These are phyloP conservation scores for Fregata magnificens DNA, from an alignment of 2,113 vertebrate species.

Conservation along the genomic window DNA sequence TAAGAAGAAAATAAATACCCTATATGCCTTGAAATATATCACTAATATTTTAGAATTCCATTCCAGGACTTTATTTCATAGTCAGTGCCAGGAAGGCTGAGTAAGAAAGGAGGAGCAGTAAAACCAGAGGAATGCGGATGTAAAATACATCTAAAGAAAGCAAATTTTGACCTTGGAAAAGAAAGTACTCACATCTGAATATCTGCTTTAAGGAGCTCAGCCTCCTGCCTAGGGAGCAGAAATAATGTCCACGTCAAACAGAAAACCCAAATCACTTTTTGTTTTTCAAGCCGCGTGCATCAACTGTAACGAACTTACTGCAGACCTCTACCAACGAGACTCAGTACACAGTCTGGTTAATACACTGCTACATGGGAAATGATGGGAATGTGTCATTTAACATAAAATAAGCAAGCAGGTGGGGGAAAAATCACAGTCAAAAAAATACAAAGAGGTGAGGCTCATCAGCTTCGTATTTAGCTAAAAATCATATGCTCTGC, in stretches of 20 bases:
- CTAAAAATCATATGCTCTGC: fast-evolving
- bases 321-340: neutral
- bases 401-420: fast-evolving
- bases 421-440: too few species aligned
- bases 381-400: neutral
- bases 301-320: too few species aligned
- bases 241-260: fast-evolving
- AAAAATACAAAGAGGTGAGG: neutral
- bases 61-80: neutral
- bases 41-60: neutral
- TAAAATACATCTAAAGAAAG: neutral
- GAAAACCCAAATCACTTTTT: neutral
- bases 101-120: neutral
- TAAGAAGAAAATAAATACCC: neutral
- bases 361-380: neutral
- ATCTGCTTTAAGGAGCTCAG: neutral
- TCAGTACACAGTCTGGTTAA: neutral
- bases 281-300: neutral
- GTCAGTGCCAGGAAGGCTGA: neutral
- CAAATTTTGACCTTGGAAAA: neutral
- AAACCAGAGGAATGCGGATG: neutral
- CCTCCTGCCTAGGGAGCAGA: neutral
- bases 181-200: neutral
- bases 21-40: neutral
- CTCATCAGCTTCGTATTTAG: neutral